These are phyloP conservation scores for Solea solea DNA, from an alignment of 2,113 vertebrate genomes.

Conservation along the genomic window DNA sequence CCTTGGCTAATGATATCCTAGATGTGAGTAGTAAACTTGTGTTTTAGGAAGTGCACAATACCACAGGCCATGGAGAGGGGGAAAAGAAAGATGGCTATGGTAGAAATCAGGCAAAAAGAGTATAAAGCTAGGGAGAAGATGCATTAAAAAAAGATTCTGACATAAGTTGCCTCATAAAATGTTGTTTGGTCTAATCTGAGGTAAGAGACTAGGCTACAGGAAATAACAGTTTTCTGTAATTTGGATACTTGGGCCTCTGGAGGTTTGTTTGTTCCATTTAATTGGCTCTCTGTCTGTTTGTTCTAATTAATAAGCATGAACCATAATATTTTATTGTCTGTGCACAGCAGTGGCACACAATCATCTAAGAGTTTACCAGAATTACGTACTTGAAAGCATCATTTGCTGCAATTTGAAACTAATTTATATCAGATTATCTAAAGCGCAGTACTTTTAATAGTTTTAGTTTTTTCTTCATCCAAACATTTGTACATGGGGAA, in stretches of 20 bases:
- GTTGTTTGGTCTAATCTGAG: background rate
- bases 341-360: background rate
- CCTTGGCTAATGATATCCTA: conserved; percentile 50
- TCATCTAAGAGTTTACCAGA: background rate
- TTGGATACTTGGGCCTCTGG: background rate
- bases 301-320: background rate
- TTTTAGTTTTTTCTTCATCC: too few species aligned
- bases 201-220: background rate
- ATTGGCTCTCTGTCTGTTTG: conserved; percentile 4
- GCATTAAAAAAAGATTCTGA: background rate
- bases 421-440: background rate
- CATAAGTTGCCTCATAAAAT: background rate
- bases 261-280: background rate
- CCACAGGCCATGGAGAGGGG: conserved; percentile 1
- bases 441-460: too few species aligned
- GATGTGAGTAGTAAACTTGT: conserved; percentile 45
- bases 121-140: background rate
- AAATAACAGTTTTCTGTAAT: conserved; percentile 10
- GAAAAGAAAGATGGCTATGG: background rate
- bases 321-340: conserved; percentile 1
- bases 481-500: too few species aligned
- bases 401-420: background rate
- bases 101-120: background rate
- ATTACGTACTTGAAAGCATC: background rate
- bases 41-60: background rate